Base-by-base conservation (phyloP, 1,140 invertebrate species). In the Drosophila kohkoa region DNA sequence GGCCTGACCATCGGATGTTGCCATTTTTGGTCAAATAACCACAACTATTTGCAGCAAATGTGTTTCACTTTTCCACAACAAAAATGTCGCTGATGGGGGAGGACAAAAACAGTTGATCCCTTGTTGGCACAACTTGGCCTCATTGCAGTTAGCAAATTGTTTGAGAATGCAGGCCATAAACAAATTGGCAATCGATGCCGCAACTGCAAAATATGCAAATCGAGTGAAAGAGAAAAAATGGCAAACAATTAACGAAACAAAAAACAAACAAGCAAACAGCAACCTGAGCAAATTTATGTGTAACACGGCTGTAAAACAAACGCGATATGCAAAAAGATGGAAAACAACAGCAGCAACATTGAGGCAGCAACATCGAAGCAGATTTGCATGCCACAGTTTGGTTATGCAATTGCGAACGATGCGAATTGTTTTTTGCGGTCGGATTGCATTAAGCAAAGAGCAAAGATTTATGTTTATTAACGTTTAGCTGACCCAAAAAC, bases 381-480 rank as follows among this genome's bases (percentile, higher is more conserved):
- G 63, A 79, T 79, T 82, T 79, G 86, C 67, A 66, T 66, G 60
- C 67, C 58, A 20, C 68, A 74, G 74, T 87, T 87, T 88, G 88
- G 83, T 87, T 87, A 87, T 87, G 83, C 81, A 87, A 87, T 83
- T 77, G 54, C 45, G 52, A 35, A 54, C 38, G 65, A 68, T 86
- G 57, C 75, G 78, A 82, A 76, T 86, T 86, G 79, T 86, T 79
- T 86, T 86, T 77, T 58, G 78, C 63, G 46, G 63, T 55, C 35
- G 71, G 58, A 79, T 82, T 87, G 80, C 83, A 87, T 77, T 80
- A 58, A 80, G 77, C 74, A 68, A 70, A 87, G 83, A 87, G 77
- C 74, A 68, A 70, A 87, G 83, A 87, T 87, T 87, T 87, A 87
- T 87, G 83, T 81, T 82, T 87, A 88, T 88, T 88, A 89, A 89